phyloP scores from a whole-genome alignment of 2,113 vertebrate species.

The Apteryx owenii region DNA sequence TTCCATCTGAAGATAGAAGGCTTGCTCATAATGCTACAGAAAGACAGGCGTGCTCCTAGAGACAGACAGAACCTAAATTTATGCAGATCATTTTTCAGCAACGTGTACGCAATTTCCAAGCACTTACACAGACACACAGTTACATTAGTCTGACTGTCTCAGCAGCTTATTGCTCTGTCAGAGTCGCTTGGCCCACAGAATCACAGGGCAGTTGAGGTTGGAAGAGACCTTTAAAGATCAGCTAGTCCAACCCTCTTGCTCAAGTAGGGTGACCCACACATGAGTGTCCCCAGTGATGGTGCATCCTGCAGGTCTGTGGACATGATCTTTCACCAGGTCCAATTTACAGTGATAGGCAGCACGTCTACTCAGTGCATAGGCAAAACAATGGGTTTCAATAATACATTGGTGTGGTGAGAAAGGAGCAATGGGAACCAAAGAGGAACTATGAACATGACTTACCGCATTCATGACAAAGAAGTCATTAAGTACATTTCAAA shows the following conservation, averaged over 20 bases:
- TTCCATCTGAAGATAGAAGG: neutral
- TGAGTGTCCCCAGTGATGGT: neutral
- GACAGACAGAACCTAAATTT: neutral
- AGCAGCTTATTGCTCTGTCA: neutral
- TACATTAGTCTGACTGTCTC: neutral
- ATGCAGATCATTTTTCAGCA: neutral
- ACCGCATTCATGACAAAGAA: neutral
- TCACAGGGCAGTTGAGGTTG: neutral
- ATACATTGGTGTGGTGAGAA: neutral
- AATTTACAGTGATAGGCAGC: neutral
- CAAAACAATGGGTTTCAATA: neutral
- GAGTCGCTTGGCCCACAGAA: neutral
- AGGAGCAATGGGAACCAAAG: neutral
- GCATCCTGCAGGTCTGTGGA: neutral
- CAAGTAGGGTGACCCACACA: neutral
- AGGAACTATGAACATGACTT: neutral
- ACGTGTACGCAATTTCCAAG: neutral
- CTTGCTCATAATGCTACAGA: neutral
- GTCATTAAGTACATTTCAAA: neutral
- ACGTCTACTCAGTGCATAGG: rapidly evolving
- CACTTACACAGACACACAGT: neutral
- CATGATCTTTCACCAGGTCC: neutral
- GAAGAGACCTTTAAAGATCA: neutral
- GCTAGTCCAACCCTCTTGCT: neutral
- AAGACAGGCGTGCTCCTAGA: neutral